These are phyloP conservation scores for Guaruba guarouba DNA, from an alignment of 2,113 vertebrate species.

Conservation along the genomic window DNA sequence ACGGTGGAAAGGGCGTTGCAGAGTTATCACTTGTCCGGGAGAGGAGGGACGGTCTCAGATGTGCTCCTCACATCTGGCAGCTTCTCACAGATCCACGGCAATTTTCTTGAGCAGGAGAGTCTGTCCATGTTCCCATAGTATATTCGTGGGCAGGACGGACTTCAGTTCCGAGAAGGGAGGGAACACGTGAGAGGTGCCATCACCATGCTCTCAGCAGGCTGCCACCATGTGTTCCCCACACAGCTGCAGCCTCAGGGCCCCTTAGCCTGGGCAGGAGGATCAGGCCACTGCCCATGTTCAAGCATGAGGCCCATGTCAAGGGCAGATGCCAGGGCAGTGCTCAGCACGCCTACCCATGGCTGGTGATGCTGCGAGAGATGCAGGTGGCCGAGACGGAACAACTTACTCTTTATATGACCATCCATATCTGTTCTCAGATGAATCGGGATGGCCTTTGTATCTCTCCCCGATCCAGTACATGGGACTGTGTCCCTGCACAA, in stretches of 20 bases:
- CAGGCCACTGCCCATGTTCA: background rate
- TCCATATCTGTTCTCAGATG: too few relatives aligned
- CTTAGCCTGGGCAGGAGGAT: background rate
- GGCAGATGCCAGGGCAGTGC: background rate
- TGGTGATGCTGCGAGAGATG: too few relatives aligned
- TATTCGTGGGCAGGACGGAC: rapidly evolving
- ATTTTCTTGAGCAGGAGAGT: rapidly evolving
- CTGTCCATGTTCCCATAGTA: rapidly evolving
- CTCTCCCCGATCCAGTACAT: background rate
- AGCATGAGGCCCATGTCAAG: background rate
- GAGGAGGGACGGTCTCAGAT: background rate
- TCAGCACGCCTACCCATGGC: background rate
- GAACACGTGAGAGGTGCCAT: background rate
- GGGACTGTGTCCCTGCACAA: background rate
- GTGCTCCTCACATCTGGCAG: background rate
- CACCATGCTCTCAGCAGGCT: background rate
- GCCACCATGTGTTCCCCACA: background rate
- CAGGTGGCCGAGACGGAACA: too few relatives aligned
- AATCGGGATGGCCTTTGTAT: too few relatives aligned
- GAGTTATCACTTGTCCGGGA: background rate
- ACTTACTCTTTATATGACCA: too few relatives aligned
- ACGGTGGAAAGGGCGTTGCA: background rate
- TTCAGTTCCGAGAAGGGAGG: background rate
- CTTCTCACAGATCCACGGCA: background rate
- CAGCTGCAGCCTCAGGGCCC: background rate